A percentile compares a stretch with the other conserved stretches of the same genome.
phyloP scores from a whole-genome alignment of 1,140 invertebrate species.

The Marisa cornuarietis region DNA sequence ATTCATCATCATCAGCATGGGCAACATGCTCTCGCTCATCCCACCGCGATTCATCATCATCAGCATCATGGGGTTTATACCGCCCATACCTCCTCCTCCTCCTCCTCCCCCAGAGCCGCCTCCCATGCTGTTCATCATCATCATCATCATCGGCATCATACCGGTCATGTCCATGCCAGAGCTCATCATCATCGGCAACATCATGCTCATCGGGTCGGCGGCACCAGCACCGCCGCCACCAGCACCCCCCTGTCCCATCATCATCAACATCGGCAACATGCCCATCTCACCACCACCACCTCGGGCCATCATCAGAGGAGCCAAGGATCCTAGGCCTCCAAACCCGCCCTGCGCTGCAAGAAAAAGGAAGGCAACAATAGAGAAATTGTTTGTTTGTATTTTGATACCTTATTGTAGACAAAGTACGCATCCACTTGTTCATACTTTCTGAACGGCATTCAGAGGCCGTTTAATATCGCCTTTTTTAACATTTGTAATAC shows the following conservation, averaged over 20 bases:
- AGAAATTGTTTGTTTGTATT: background rate
- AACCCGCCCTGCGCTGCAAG: slow-evolving; percentile 3
- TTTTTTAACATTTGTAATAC: no score
- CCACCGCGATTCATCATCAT: slow-evolving; percentile 5
- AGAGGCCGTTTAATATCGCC: no score
- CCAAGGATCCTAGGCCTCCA: background rate
- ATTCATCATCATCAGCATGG: background rate
- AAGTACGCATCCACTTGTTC: no score
- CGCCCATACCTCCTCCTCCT: background rate
- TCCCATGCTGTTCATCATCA: slow-evolving; percentile 4
- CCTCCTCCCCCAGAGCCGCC: background rate
- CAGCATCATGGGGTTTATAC: slow-evolving; percentile 9
- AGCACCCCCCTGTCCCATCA: background rate
- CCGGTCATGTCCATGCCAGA: background rate
- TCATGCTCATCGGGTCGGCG: background rate
- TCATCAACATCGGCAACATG: slow-evolving; percentile 16
- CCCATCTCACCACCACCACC: slow-evolving; percentile 3
- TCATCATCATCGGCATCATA: slow-evolving; percentile 17
- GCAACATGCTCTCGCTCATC: slow-evolving; percentile 2
- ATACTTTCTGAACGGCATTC: no score
- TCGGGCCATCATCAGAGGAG: slow-evolving; percentile 4
- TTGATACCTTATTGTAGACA: no score
- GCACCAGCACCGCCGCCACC: slow-evolving; percentile 5
- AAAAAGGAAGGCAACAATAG: background rate
- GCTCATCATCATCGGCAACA: background rate